These are phyloP conservation scores for Hormaphis cornu DNA, from an alignment of 1,140 invertebrate genomes.

Conservation along the genomic window DNA sequence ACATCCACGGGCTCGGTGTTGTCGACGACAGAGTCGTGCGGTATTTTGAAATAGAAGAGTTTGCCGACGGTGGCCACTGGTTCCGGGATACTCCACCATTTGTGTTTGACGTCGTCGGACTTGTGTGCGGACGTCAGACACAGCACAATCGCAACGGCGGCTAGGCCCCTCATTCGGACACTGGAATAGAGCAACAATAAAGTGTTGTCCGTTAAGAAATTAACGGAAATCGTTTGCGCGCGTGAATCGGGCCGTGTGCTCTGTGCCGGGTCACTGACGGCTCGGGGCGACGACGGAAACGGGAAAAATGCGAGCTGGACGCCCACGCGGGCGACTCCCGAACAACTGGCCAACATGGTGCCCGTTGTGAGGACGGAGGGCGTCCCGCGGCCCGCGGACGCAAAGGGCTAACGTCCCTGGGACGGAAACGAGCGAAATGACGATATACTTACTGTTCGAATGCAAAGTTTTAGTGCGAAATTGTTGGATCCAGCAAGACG, in stretches of 20 bases:
- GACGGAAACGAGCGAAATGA: background rate
- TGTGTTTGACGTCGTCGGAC: background rate
- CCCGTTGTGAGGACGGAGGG: background rate
- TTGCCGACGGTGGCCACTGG: constrained; percentile 33
- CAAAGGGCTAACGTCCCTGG: background rate
- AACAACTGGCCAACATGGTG: background rate
- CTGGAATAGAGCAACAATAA: background rate
- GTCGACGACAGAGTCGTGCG: constrained; percentile 35
- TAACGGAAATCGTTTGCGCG: background rate
- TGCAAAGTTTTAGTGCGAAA: background rate
- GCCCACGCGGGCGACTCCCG: background rate
- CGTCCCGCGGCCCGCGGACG: background rate
- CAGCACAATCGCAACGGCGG: background rate
- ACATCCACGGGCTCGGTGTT: constrained; percentile 34
- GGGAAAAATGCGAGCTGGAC: background rate
- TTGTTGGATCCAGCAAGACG: background rate
- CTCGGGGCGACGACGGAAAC: background rate
- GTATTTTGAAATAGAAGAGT: constrained; percentile 35
- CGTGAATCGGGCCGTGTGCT: background rate
- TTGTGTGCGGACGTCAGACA: constrained; percentile 17
- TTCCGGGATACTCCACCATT: constrained; percentile 36
- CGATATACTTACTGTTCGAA: background rate
- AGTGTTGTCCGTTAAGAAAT: background rate
- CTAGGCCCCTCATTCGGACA: constrained; percentile 6
- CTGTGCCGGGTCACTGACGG: background rate